Conservation (phyloP, 2,797 vertebrate genomes). For the Sebastes oblongus region DNA sequence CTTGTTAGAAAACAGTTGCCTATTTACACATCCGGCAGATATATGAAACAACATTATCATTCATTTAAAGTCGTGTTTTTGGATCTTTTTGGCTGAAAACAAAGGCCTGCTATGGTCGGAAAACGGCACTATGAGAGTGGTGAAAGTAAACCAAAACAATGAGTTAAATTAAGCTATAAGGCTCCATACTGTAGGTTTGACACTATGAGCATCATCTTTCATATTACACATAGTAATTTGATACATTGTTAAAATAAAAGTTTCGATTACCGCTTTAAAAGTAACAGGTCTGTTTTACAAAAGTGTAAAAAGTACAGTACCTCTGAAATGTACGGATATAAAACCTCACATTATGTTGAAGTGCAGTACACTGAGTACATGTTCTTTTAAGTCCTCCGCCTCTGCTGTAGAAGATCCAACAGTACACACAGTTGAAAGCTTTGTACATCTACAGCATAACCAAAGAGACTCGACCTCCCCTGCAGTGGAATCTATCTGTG, state of each 20-base stretch:
- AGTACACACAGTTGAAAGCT: background rate
- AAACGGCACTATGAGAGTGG: too few relatives aligned
- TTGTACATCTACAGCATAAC: constrained; percentile 29
- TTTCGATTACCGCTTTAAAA: background rate
- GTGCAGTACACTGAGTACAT: background rate
- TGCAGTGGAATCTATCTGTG: constrained; percentile 42
- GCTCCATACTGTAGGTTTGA: background rate
- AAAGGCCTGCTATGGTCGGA: fast-evolving
- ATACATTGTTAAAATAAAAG: too few relatives aligned
- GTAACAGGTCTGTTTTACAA: background rate
- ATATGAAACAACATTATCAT: too few relatives aligned
- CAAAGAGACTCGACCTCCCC: constrained; percentile 38
- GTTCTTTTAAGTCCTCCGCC: background rate
- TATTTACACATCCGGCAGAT: too few relatives aligned
- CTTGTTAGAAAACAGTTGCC: too few relatives aligned
- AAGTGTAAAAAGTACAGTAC: background rate
- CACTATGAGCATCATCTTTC: background rate
- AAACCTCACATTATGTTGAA: background rate
- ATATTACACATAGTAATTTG: too few relatives aligned
- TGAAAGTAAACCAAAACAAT: background rate
- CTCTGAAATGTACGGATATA: background rate
- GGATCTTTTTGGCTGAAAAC: too few relatives aligned
- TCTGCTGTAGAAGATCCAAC: background rate
- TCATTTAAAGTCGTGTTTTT: too few relatives aligned
- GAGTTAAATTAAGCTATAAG: background rate